Evolutionary conservation across 2,888 invertebrate genomes (phyloP).

Genomic region (Syrphus vitripennis): DNA sequence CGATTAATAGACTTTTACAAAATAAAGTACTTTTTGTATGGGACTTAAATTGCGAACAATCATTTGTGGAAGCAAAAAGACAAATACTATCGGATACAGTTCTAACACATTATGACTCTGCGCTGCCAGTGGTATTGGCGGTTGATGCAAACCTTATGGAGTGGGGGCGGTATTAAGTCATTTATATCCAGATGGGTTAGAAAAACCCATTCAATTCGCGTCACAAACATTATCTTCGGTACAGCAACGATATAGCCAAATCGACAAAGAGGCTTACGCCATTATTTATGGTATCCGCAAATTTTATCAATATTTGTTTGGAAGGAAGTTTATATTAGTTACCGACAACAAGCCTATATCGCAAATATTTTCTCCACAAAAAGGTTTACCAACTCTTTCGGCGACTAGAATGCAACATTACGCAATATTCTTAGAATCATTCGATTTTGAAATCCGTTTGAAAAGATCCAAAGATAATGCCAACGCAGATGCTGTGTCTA

Average conservation of each 20-base stretch:
- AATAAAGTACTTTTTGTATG: neutral
- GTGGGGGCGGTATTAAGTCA: neutral
- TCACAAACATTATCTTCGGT: neutral
- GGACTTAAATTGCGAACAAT: neutral
- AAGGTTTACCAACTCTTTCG: neutral
- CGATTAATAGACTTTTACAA: conserved; percentile 6
- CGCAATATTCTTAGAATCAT: too few species aligned
- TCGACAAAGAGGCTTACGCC: too few species aligned
- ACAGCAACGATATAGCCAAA: neutral
- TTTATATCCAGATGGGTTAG: neutral
- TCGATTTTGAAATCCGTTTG: too few species aligned
- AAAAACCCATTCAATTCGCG: conserved; percentile 4
- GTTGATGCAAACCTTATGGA: neutral
- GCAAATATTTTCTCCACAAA: neutral
- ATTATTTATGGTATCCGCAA: too few species aligned
- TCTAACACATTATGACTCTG: conserved; percentile 5
- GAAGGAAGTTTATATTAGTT: too few species aligned
- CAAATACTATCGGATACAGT: neutral
- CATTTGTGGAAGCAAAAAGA: neutral
- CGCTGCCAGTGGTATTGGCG: neutral
- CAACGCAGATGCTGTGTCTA: too few species aligned
- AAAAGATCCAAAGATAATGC: neutral
- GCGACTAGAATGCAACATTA: neutral
- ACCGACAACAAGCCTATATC: neutral
- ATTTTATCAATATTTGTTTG: too few species aligned